Conservation (phyloP, 2,888 invertebrate species). For the Metallyticus violacea region DNA sequence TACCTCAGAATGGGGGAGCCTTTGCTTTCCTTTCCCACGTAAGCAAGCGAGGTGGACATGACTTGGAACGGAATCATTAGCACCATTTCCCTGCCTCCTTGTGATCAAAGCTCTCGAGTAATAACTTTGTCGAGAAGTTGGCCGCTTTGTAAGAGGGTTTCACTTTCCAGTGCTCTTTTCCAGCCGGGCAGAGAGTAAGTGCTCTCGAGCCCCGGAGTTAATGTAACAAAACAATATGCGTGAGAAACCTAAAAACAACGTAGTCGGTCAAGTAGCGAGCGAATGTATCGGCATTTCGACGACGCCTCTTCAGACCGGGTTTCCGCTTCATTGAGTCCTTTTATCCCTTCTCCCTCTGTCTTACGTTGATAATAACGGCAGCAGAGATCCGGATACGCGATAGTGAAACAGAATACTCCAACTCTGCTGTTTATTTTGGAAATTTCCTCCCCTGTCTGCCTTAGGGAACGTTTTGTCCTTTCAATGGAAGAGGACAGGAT, state of each 20-base stretch:
- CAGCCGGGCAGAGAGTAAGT: neutral
- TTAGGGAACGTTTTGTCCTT: too few relatives aligned
- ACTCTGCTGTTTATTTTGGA: too few relatives aligned
- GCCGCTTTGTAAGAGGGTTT: too few relatives aligned
- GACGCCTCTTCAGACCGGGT: neutral
- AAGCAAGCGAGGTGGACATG: too few relatives aligned
- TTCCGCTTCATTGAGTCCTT: neutral
- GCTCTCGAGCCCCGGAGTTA: neutral
- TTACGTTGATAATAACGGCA: too few relatives aligned
- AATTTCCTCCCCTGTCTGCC: too few relatives aligned
- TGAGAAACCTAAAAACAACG: too few relatives aligned
- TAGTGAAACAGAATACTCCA: too few relatives aligned
- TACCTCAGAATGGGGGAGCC: too few relatives aligned
- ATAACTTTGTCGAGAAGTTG: neutral
- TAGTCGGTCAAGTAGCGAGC: neutral
- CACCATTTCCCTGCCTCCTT: neutral
- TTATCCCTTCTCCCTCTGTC: neutral
- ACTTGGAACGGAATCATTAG: too few relatives aligned
- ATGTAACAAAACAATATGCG: neutral
- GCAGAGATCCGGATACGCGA: neutral
- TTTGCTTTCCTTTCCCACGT: too few relatives aligned
- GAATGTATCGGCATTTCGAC: neutral
- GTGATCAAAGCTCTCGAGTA: neutral
- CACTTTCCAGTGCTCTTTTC: neutral
- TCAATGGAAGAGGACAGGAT: too few relatives aligned